phyloP scores from a whole-genome alignment of 2,797 vertebrate genomes.

The Enteromius viviparus region DNA sequence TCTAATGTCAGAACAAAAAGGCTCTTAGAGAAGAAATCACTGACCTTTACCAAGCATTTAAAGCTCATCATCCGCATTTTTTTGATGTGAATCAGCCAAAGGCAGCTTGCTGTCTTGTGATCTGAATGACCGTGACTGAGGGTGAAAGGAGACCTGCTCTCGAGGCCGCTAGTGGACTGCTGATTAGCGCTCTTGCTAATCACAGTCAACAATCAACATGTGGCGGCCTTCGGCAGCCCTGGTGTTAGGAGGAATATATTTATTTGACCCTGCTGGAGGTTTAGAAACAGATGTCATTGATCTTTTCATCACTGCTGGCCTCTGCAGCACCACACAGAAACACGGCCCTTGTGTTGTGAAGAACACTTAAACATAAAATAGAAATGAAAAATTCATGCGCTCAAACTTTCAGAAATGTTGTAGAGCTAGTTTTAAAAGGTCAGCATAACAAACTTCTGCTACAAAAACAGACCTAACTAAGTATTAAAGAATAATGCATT shows the following conservation, averaged over 20 bases:
- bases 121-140: conserved; percentile 26
- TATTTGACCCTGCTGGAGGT: conserved; percentile 20
- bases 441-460: not conserved
- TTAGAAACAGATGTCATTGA: conserved; percentile 15
- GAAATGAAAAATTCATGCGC: not conserved
- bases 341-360: conserved; percentile 6
- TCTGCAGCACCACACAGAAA: not conserved
- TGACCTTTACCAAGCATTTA: conserved; percentile 43
- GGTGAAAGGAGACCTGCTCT: conserved; percentile 13
- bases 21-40: conserved; percentile 9
- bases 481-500: not conserved
- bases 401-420: not conserved
- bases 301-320: not conserved
- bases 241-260: not conserved
- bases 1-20: conserved; percentile 5
- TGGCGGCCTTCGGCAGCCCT: conserved; percentile 21
- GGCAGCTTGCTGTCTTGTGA: conserved; percentile 45
- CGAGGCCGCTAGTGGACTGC: not conserved
- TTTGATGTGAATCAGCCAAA: conserved; percentile 14
- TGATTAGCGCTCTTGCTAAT: conserved; percentile 35
- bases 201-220: conserved; percentile 40
- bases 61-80: conserved; percentile 30
- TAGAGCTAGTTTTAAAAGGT: not conserved
- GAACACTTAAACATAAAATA: not conserved
- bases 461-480: not conserved